phyloP scores from a whole-genome alignment of 2,797 vertebrate species.

The Pipistrellus kuhlii region DNA sequence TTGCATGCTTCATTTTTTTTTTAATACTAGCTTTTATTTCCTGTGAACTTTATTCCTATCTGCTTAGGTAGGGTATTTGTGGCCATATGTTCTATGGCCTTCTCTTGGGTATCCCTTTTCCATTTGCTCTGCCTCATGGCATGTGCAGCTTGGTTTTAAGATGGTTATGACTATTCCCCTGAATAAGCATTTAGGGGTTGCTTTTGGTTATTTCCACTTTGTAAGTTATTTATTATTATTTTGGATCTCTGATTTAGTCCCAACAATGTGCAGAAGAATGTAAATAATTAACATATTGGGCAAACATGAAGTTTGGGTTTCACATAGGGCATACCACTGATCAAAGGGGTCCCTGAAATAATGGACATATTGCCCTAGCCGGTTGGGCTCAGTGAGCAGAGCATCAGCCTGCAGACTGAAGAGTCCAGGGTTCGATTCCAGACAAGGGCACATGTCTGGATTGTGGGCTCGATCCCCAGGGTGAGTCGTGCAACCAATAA shows the following conservation, averaged over 20 bases:
- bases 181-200: conserved; percentile 3
- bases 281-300: neutral
- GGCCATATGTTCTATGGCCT: neutral
- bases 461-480: too few relatives aligned
- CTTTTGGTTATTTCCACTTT: neutral
- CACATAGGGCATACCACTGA: fast-evolving
- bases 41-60: conserved; percentile 21
- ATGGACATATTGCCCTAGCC: fast-evolving
- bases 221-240: neutral
- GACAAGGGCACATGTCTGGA: too few relatives aligned
- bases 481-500: too few relatives aligned
- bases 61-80: conserved; percentile 9
- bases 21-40: conserved; percentile 60
- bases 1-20: conserved; percentile 69
- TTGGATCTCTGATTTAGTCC: neutral
- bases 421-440: too few relatives aligned
- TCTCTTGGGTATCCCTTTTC: neutral
- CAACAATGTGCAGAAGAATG: neutral
- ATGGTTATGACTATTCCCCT: neutral
- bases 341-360: neutral
- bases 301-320: neutral
- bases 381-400: too few relatives aligned
- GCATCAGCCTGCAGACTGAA: too few relatives aligned
- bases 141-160: neutral
- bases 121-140: neutral